Evolutionary conservation across 2,113 vertebrate genomes (phyloP).

Genomic region (Mirounga angustirostris): DNA sequence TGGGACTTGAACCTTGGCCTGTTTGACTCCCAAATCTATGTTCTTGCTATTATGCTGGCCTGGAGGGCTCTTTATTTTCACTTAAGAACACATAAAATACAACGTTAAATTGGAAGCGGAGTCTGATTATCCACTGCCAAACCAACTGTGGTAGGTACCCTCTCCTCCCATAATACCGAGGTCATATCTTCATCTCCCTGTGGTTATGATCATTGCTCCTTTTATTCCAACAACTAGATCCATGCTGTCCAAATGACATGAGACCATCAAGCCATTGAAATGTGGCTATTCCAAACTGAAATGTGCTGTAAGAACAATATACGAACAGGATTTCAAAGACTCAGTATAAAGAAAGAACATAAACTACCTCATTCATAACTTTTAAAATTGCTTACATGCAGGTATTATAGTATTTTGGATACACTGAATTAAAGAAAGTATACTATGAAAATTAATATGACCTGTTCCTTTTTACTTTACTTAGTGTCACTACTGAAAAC

Average conservation of each 20-base stretch:
- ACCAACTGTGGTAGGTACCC: too few species aligned
- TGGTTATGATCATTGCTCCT: neutral
- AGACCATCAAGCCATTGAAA: neutral
- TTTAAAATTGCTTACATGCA: neutral
- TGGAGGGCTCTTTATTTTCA: neutral
- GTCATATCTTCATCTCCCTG: neutral
- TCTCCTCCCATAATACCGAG: neutral
- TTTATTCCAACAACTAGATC: neutral
- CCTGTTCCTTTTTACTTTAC: neutral
- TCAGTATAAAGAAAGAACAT: neutral
- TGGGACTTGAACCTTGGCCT: neutral
- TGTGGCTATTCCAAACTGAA: neutral
- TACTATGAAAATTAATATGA: neutral
- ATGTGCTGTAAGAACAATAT: neutral
- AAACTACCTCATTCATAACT: neutral
- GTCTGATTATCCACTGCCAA: neutral
- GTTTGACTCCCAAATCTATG: neutral
- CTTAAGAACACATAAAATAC: neutral
- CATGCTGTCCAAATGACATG: neutral
- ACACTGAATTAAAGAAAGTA: neutral
- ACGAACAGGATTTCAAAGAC: neutral
- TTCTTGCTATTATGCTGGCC: neutral
- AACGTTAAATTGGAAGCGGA: neutral
- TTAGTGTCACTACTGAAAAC: neutral
- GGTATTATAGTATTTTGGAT: neutral